Evolutionary conservation across 2,888 invertebrate species (phyloP), one percentile per base, ranked within the genome.

Genomic region (Calameuta pallipes): DNA sequence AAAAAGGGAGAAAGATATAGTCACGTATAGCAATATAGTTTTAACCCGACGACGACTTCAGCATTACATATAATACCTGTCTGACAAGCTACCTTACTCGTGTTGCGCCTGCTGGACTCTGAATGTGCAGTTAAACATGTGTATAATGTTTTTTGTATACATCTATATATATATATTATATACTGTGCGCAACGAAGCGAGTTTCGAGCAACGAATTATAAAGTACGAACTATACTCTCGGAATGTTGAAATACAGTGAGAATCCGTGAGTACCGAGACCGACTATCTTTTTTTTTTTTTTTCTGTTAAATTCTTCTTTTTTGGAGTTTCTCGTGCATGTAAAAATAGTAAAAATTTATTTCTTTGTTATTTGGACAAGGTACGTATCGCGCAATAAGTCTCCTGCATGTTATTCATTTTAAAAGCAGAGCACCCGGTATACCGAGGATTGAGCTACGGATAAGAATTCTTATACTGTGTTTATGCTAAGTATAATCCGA

Each of bases 21-120:
- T 69, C 74, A 41, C 74, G 70, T 37, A 78, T 82, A 80, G 78
- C 79, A 75, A 81, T 82, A 78, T 81, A 82, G 79, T 81, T 82
- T 81, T 79, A 81, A 78, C 79, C 78, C 81, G 80, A 76, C 81
- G 82, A 82, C 79, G 76, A 81, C 78, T 77, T 79, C 76, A 75
- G 79, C 81, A 78, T 81, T 81, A 83, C 82, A 82, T 81, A 82
- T 81, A 82, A 83, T 83, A 82, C 83, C 82, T 82, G 82, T 82
- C 82, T 81, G 83, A 82, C 83, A 81, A 83, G 82, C 82, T 82
- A 81, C 81, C 82, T 82, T 83, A 79, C 81, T 71, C 82, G 75
- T 81, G 83, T 83, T 79, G 81, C 78, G 79, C 80, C 78, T 76
- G 73, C 30, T 71, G 35, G 71, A 23, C 56, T 56, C 56, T 56